These are phyloP conservation scores for Cephus cinctus DNA, from an alignment of 1,140 invertebrate genomes.

Conservation along the genomic window DNA sequence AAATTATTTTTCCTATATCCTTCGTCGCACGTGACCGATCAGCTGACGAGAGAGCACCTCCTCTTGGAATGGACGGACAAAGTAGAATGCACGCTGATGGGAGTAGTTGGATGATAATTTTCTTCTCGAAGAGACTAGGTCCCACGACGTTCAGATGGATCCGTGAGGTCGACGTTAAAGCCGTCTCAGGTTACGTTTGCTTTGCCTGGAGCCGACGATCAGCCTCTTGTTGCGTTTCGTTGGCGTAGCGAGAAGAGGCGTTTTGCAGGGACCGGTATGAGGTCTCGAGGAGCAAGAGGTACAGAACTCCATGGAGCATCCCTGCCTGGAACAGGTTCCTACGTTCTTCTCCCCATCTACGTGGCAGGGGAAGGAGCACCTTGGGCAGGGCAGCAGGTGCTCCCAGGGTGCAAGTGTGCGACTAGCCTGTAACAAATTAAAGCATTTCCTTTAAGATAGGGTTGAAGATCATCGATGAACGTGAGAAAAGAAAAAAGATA, in stretches of 20 bases:
- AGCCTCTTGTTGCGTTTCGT: slow-evolving; percentile 47
- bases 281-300: slow-evolving; percentile 42
- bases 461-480: background rate
- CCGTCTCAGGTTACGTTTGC: slow-evolving; percentile 47
- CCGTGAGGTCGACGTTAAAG: no score
- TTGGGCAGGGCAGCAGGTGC: slow-evolving; percentile 44
- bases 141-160: no score
- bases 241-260: slow-evolving; percentile 46
- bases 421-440: slow-evolving; percentile 42
- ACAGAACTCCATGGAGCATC: slow-evolving; percentile 48
- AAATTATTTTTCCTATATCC: no score
- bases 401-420: slow-evolving; percentile 43
- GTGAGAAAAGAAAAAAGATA: background rate
- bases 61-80: no score
- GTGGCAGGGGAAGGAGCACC: slow-evolving; percentile 47
- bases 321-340: slow-evolving; percentile 45
- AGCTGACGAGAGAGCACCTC: no score
- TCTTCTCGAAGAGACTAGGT: no score
- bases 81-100: no score
- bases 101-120: no score
- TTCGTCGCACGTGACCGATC: no score
- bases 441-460: background rate
- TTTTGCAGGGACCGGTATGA: slow-evolving; percentile 47
- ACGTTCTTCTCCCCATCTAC: slow-evolving; percentile 45
- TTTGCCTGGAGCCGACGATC: slow-evolving; percentile 45